These are phyloP conservation scores for Noctua fimbriata DNA, from an alignment of 2,888 invertebrate species.

Conservation along the genomic window DNA sequence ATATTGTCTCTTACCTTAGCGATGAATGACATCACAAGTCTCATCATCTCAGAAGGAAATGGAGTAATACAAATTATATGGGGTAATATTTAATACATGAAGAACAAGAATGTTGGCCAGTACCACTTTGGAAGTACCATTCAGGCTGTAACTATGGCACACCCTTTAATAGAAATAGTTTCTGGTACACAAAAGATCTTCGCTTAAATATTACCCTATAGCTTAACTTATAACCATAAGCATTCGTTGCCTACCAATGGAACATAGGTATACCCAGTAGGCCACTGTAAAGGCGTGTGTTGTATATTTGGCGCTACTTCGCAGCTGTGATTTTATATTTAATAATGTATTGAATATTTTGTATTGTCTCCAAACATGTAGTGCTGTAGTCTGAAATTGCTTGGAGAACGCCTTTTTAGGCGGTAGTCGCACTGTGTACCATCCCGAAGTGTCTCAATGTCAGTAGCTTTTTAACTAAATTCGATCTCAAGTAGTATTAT, in stretches of 20 bases:
- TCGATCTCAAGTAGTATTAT: conserved; percentile 64
- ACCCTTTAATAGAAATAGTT: background rate
- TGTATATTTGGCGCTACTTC: conserved; percentile 61
- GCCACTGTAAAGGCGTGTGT: conserved; percentile 45
- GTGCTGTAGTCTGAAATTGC: conserved; percentile 23
- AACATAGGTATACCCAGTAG: conserved; percentile 45
- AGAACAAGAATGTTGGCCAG: no score
- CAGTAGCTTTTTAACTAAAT: conserved; percentile 46
- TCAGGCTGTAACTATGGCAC: background rate
- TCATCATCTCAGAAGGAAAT: background rate
- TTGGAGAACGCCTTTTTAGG: conserved; percentile 7
- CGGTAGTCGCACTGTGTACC: background rate
- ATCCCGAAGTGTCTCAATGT: conserved; percentile 1
- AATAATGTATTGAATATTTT: conserved; percentile 68
- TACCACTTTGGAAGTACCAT: background rate
- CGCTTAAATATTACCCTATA: conserved; percentile 7
- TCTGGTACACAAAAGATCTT: background rate
- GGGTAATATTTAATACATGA: conserved; percentile 6
- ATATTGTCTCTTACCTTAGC: background rate
- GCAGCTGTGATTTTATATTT: conserved; percentile 72
- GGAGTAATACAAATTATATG: background rate
- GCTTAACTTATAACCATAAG: conserved; percentile 1
- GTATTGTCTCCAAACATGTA: conserved; percentile 54
- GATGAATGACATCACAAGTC: background rate
- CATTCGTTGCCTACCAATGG: conserved; percentile 21